Evolutionary conservation across 2,113 vertebrate genomes (phyloP).

Genomic region (Cygnus atratus): DNA sequence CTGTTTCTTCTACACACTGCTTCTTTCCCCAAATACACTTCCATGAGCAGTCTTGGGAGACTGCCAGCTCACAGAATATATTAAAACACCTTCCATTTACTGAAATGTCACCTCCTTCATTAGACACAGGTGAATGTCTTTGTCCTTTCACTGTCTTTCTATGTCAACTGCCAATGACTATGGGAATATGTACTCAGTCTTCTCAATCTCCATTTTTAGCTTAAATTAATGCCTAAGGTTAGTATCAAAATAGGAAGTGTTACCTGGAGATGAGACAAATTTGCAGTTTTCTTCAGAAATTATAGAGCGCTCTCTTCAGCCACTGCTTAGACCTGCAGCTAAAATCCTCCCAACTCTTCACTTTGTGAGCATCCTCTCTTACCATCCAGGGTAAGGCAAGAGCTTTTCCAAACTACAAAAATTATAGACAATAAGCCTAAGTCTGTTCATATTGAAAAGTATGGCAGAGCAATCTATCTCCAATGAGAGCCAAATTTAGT

Average conservation of each 20-base stretch:
- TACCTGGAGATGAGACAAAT: neutral
- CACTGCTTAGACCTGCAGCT: neutral
- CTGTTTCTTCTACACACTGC: neutral
- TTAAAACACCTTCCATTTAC: constrained; percentile 45
- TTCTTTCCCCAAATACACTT: neutral
- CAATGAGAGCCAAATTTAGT: neutral
- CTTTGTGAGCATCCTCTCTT: neutral
- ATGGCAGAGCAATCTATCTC: neutral
- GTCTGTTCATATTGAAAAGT: neutral
- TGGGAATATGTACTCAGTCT: neutral
- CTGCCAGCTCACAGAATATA: neutral
- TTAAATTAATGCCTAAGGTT: neutral
- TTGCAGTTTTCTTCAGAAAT: neutral
- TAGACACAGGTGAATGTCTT: constrained; percentile 57
- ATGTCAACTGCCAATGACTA: neutral
- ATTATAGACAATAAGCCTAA: neutral
- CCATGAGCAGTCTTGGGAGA: constrained; percentile 12
- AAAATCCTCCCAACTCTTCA: neutral
- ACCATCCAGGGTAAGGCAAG: neutral
- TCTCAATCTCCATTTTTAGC: neutral
- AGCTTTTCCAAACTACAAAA: neutral
- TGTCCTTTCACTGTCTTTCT: constrained; percentile 31
- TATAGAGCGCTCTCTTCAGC: neutral
- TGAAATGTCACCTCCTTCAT: constrained; percentile 60
- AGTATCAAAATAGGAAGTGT: neutral